Percentiles rank a stretch among this genome's conserved stretches.
Evolutionary conservation across 1,140 invertebrate genomes (phyloP).

Genomic region (Drosophila arizonae): DNA sequence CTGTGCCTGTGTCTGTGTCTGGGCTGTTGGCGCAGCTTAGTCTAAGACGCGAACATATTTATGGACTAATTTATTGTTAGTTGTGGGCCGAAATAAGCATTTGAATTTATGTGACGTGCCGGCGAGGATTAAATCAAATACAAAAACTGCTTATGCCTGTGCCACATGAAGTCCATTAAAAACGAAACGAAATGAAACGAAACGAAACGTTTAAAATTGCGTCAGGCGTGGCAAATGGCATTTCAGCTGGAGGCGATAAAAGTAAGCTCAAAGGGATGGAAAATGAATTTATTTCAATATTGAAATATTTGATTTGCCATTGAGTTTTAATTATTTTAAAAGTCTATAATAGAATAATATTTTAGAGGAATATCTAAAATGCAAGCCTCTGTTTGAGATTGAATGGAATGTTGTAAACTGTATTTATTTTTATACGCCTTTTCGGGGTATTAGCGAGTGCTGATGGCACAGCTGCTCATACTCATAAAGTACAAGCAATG

Average conservation of each 20-base stretch:
- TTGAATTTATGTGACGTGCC: constrained; percentile 61
- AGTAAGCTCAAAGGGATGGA: too few species aligned
- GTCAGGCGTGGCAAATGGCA: neutral
- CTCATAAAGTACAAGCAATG: too few species aligned
- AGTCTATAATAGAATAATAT: too few species aligned
- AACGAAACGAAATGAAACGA: neutral
- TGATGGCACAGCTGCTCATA: too few species aligned
- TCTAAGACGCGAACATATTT: constrained; percentile 57
- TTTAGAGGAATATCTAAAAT: too few species aligned
- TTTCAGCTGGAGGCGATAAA: neutral
- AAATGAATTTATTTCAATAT: too few species aligned
- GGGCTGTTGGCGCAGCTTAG: constrained; percentile 16
- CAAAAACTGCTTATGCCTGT: constrained; percentile 5
- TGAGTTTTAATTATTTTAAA: too few species aligned
- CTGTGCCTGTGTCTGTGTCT: neutral
- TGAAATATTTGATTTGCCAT: too few species aligned
- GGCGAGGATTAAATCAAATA: constrained; percentile 64
- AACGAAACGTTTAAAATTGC: constrained; percentile 9
- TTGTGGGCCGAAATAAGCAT: constrained; percentile 56
- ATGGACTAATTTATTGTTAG: constrained; percentile 67
- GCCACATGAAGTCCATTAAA: constrained; percentile 7
- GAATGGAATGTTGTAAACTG: too few species aligned
- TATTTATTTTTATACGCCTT: too few species aligned
- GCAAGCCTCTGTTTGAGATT: too few species aligned
- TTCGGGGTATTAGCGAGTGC: too few species aligned